Percentiles rank a stretch among this genome's conserved stretches.
These are phyloP conservation scores for Planococcus citri DNA, from an alignment of 1,140 invertebrate species.

Conservation along the genomic window DNA sequence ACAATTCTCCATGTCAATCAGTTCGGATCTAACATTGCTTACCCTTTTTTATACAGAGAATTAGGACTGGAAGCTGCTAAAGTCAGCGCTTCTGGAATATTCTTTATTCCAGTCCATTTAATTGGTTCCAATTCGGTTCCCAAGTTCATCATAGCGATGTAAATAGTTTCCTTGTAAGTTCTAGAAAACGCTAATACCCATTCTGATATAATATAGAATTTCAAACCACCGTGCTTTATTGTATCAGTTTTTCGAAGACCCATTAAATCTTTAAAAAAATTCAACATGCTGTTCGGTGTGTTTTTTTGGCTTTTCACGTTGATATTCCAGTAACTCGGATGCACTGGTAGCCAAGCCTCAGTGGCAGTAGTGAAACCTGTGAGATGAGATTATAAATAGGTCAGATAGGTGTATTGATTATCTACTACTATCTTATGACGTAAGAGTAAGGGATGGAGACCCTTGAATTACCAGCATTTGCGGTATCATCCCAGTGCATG, in stretches of 20 bases:
- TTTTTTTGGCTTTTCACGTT: slow-evolving; percentile 36
- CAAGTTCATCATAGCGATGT: slow-evolving; percentile 21
- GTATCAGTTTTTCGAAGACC: slow-evolving; percentile 19
- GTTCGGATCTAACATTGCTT: background rate
- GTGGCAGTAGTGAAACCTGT: background rate
- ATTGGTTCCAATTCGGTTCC: slow-evolving; percentile 18
- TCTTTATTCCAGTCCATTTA: background rate
- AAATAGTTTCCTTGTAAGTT: background rate
- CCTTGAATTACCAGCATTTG: background rate
- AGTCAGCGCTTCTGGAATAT: background rate
- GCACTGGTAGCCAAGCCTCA: slow-evolving; percentile 37
- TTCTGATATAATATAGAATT: background rate
- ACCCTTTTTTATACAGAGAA: slow-evolving; percentile 14
- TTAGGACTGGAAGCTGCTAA: slow-evolving; percentile 16
- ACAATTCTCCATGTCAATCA: background rate
- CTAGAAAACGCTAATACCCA: slow-evolving; percentile 22
- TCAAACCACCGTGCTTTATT: slow-evolving; percentile 21
- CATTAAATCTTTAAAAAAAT: slow-evolving; percentile 23
- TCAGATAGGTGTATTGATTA: too few relatives aligned
- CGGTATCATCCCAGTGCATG: slow-evolving; percentile 53
- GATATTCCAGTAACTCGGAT: slow-evolving; percentile 37
- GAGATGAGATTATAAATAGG: background rate
- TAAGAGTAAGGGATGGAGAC: too few relatives aligned
- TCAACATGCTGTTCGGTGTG: slow-evolving; percentile 8
- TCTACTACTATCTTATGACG: too few relatives aligned